A percentile compares a stretch with the other conserved stretches of the same genome.
Evolutionary conservation across 2,888 invertebrate species (phyloP).

Genomic region (Calliscelio sp.): DNA sequence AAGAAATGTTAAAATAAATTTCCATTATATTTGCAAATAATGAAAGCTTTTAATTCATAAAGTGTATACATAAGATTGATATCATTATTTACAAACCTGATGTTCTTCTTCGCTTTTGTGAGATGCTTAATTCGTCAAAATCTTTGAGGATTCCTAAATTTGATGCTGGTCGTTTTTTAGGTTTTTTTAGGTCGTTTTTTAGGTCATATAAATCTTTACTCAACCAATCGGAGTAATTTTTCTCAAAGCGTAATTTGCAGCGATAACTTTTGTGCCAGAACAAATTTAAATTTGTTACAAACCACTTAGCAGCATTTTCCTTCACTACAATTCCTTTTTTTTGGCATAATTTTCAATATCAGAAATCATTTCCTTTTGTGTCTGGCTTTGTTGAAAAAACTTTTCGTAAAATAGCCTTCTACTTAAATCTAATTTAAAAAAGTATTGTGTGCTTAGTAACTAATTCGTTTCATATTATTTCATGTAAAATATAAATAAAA

Average conservation of each 20-base stretch:
- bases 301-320: background rate
- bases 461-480: background rate
- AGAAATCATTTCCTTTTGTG: background rate
- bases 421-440: background rate
- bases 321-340: background rate
- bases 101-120: conserved; percentile 8
- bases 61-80: too few relatives aligned
- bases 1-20: too few relatives aligned
- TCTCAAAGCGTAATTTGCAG: too few relatives aligned
- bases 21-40: too few relatives aligned
- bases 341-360: background rate
- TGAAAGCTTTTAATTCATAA: too few relatives aligned
- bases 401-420: background rate
- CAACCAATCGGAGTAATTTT: too few relatives aligned
- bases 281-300: background rate
- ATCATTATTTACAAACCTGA: background rate
- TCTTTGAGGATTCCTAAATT: background rate
- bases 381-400: background rate
- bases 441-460: background rate
- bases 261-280: too few relatives aligned
- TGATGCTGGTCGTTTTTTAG: too few relatives aligned
- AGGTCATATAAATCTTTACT: too few relatives aligned
- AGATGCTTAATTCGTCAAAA: background rate
- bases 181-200: too few relatives aligned
- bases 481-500: background rate